These are phyloP conservation scores for Raja brachyura DNA, from an alignment of 2,113 vertebrate species.

Conservation along the genomic window DNA sequence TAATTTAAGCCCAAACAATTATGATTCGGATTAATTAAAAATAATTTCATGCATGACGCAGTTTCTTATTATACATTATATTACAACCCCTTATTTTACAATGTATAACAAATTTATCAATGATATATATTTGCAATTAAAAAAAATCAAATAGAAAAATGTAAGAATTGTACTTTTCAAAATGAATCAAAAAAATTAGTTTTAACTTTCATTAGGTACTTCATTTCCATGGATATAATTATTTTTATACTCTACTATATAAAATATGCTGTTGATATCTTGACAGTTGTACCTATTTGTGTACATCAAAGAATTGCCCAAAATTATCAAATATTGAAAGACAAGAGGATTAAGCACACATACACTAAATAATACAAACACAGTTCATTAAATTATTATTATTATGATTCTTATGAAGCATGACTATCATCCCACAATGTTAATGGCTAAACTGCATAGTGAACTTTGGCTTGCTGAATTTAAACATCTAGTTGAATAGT, in stretches of 20 bases:
- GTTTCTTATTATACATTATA: constrained; percentile 57
- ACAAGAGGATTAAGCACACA: constrained; percentile 29
- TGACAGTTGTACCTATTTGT: not conserved
- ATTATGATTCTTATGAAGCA: not conserved
- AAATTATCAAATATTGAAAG: constrained; percentile 18
- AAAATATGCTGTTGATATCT: not conserved
- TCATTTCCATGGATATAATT: constrained; percentile 5
- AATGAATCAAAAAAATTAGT: constrained; percentile 32
- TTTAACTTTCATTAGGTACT: not conserved
- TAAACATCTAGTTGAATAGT: constrained; percentile 6
- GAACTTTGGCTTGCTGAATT: constrained; percentile 37
- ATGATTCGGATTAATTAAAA: constrained; percentile 47
- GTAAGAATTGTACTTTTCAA: constrained; percentile 32
- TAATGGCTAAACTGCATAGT: constrained; percentile 29
- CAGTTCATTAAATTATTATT: not conserved
- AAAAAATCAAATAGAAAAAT: constrained; percentile 38
- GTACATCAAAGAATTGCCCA: not conserved
- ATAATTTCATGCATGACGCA: constrained; percentile 68
- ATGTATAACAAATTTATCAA: constrained; percentile 53
- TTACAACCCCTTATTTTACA: constrained; percentile 57
- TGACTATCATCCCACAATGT: not conserved
- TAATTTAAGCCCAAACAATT: constrained; percentile 14
- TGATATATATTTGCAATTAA: constrained; percentile 41
- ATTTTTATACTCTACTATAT: constrained; percentile 20
- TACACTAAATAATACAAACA: constrained; percentile 31